phyloP scores from a whole-genome alignment of 1,140 invertebrate genomes.

The Pseudomyrmex pallidus region DNA sequence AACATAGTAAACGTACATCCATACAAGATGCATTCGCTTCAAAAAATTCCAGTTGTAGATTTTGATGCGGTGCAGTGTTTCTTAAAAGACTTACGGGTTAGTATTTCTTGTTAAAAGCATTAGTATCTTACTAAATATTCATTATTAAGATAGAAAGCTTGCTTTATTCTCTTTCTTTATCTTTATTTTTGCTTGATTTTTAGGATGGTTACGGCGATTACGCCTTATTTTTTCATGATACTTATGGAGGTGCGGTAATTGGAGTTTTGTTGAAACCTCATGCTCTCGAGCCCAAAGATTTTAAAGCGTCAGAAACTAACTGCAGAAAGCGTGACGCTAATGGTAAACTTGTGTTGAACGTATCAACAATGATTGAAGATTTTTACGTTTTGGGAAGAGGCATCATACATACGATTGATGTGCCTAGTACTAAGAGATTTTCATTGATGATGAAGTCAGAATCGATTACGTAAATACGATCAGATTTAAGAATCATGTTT shows the following conservation, averaged over 20 bases:
- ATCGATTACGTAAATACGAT: neutral
- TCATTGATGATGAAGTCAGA: constrained; percentile 46
- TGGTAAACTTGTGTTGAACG: constrained; percentile 87
- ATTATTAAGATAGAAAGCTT: too few species aligned
- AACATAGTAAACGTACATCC: constrained; percentile 63
- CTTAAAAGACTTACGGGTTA: constrained; percentile 91
- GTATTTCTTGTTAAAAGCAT: constrained; percentile 65
- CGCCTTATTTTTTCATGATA: constrained; percentile 95
- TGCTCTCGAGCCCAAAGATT: constrained; percentile 87
- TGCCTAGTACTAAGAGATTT: constrained; percentile 72
- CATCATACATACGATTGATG: constrained; percentile 86
- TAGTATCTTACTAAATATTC: neutral
- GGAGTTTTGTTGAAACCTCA: constrained; percentile 93
- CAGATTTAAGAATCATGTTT: neutral
- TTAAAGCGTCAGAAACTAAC: constrained; percentile 88
- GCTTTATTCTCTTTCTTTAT: neutral
- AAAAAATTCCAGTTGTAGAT: constrained; percentile 89
- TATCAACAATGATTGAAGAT: constrained; percentile 90
- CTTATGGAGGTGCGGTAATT: constrained; percentile 92
- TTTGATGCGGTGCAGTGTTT: constrained; percentile 92
- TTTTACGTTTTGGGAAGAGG: constrained; percentile 89
- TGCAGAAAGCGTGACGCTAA: constrained; percentile 84
- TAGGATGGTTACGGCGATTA: constrained; percentile 91
- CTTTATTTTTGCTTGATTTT: constrained; percentile 61
- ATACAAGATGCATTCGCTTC: constrained; percentile 67